Conservation (phyloP, 1,140 invertebrate genomes). For the Drepana arcuata region DNA sequence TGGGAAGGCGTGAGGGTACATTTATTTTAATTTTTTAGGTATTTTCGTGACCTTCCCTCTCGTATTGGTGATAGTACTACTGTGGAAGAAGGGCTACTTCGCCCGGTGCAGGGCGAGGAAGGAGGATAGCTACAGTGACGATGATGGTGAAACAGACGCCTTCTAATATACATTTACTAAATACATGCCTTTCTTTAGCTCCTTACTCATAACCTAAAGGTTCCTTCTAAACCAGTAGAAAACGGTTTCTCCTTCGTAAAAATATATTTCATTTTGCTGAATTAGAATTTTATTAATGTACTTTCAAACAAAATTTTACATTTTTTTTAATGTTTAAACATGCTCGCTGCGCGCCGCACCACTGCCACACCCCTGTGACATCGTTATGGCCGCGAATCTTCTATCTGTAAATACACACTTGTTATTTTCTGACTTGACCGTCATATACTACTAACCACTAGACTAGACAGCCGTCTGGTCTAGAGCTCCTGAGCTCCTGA, state of each 20-base stretch:
- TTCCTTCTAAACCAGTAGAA: no score
- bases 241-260: no score
- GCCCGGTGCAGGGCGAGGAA: constrained; percentile 45
- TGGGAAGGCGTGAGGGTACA: neutral
- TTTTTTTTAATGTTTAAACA: no score
- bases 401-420: constrained; percentile 9
- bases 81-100: constrained; percentile 75
- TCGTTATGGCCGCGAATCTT: constrained; percentile 1
- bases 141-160: constrained; percentile 20
- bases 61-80: constrained; percentile 65
- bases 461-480: no score
- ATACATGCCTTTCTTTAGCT: constrained; percentile 10
- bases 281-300: no score
- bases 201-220: no score
- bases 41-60: constrained; percentile 76
- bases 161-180: constrained; percentile 9
- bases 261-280: constrained; percentile 1
- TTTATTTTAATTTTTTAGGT: constrained; percentile 31
- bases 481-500: no score
- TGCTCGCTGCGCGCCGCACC: no score
- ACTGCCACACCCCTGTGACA: constrained; percentile 9
- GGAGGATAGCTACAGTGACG: constrained; percentile 3
- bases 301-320: no score
- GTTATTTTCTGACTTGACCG: no score
- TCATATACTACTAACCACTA: no score